Base-by-base conservation (phyloP, 2,797 vertebrate genomes). In the Melanotaenia parkinsoni region DNA sequence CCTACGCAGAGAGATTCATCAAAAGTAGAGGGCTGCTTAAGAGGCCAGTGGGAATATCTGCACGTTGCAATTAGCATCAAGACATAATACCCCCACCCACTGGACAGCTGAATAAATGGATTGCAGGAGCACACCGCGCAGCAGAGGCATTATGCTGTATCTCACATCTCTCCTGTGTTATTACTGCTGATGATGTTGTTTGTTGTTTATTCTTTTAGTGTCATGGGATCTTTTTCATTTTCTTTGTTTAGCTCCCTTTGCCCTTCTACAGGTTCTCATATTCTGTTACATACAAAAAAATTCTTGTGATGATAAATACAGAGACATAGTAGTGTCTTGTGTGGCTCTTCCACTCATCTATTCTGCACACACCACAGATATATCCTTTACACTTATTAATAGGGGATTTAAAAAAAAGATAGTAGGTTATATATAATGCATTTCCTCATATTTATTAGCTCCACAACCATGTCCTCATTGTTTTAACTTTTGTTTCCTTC, bases 61-160 rank as follows among this genome's bases (percentile, higher is more conserved):
- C 89, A 86, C 81, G 58, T 91, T 86, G 87, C 90, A 93, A 92
- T 94, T 92, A 90, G 91, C 86, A 87, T 93, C 90, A 91, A 88
- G 90, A 89, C 82, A 88, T 90, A 89, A 91, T 91, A 88, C 90
- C 89, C 83, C 89, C 90, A 91, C 87, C 91, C 86, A 89, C 89
- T 91, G 91, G 91, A 92, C 88, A 91, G 83, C 82, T 82, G 85
- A 85, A 92, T 89, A 82, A 89, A 88, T 92, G 86, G 74, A 84
- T 82, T 85, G 43, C 77, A 67, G 51, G 81, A 82, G 74, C 70
- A 61, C 51, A 89, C 80, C 76, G 80, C 75, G 38, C 80, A 81
- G 82, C 78, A 80, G 63, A 83, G 70, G 79, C 79, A 79, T 82
- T 82, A 78, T 79, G 50, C 69, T 82, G 70, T 58, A 69, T 83